Base-by-base conservation (phyloP, 2,797 vertebrate species). In the Myotis vivesi region DNA sequence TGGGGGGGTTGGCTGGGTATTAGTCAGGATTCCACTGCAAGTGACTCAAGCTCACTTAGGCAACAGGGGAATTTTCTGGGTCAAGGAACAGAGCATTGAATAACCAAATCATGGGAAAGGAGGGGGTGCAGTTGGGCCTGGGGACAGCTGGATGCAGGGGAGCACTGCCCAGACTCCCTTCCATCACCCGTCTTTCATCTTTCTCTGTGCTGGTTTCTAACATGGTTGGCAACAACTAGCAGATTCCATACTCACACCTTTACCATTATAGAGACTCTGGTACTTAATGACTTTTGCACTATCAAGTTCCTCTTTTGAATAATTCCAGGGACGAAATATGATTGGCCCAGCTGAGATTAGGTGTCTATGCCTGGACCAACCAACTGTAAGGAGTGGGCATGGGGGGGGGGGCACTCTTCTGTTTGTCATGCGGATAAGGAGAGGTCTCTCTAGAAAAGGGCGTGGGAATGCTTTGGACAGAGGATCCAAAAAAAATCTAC, bases 31-130 rank as follows among this genome's bases (percentile, higher is more conserved):
- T 83, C 64, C 49, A 36, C 13, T 57, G 53, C 12, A 80, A 93
- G 62, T 92, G 94, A 96, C 93, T 95, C 96, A 90, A 41, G 53
- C 57, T 36, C 33, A 53, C 46, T 92, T 91, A 55, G 75, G 95
- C 95, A 94, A 94, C 25, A 55, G 6, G 38, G 88, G 44, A 41
- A 44, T 76, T 96, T 95, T 94, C 82, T 92, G 92, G 90, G 82
- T 94, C 64, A 83, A 1, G 5, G 53, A 86, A 69, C 68, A 86
- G 69, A 71, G 33, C 8, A 13, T 28, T 72, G 51, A 86, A 49
- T 49, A 53, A 73, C 16, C 51, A 92, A 64, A 46, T 62, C 44
- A 15, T 36, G 66, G 79, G 64, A 69, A 88, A 80, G 41, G 41
- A 90, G 51, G 30, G 36, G 75, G 15, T 22, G 19, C 3, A 9